These are phyloP conservation scores for Chionoecetes opilio DNA, from an alignment of 1,140 invertebrate species.

Conservation along the genomic window DNA sequence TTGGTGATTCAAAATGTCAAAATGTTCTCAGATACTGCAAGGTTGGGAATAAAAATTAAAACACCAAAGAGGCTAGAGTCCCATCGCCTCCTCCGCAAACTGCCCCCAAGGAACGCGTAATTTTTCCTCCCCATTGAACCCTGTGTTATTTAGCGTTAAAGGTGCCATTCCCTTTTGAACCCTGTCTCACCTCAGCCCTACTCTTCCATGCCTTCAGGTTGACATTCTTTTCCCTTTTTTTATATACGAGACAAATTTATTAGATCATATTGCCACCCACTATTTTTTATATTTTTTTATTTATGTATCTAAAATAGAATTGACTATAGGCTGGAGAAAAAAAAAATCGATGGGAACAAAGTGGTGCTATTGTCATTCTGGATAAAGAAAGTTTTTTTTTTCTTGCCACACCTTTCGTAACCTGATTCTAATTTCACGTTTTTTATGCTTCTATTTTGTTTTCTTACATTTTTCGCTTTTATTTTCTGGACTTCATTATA, in stretches of 20 bases:
- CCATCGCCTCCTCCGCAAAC: too few species aligned
- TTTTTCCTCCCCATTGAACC: too few species aligned
- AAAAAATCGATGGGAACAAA: background rate
- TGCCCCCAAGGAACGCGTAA: too few species aligned
- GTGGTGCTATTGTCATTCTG: background rate
- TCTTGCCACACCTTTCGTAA: background rate
- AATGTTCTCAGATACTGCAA: too few species aligned
- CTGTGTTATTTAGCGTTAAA: slow-evolving; percentile 11
- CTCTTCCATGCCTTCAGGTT: background rate
- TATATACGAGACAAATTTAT: too few species aligned
- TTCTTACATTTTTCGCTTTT: background rate
- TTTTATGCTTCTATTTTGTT: background rate
- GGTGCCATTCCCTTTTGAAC: background rate
- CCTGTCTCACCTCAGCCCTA: background rate
- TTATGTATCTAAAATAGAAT: background rate
- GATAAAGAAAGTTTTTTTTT: background rate
- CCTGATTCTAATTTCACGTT: background rate
- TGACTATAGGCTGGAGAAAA: background rate
- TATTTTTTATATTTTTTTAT: too few species aligned
- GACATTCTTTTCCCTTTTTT: background rate
- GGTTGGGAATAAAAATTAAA: too few species aligned
- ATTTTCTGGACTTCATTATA: background rate
- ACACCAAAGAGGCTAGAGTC: too few species aligned
- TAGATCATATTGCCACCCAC: too few species aligned
- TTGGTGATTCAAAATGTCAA: too few species aligned